Conservation (phyloP, 1,140 invertebrate genomes). For the Drosophila pandora region DNA sequence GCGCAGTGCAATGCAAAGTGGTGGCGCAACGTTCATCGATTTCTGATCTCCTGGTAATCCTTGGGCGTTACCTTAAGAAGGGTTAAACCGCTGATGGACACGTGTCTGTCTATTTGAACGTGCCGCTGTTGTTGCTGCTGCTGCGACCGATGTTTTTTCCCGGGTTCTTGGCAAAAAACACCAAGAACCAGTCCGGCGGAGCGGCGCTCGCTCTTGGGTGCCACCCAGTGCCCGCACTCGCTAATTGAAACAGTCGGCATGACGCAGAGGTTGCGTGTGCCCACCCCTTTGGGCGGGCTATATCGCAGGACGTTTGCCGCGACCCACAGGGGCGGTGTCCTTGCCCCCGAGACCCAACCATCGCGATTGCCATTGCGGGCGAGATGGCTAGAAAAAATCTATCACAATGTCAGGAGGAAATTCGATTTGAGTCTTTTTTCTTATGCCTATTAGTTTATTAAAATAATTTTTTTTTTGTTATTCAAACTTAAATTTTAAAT, state of each 20-base stretch:
- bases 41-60: slow-evolving; percentile 74
- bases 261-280: slow-evolving; percentile 38
- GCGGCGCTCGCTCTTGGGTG: slow-evolving; percentile 30
- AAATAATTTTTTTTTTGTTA: neutral
- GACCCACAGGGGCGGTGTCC: slow-evolving; percentile 61
- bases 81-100: slow-evolving; percentile 84
- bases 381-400: neutral
- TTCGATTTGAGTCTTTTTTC: too few species aligned
- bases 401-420: neutral
- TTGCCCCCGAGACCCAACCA: neutral
- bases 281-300: slow-evolving; percentile 60
- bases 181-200: slow-evolving; percentile 67
- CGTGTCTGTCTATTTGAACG: slow-evolving; percentile 75
- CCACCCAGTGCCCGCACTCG: slow-evolving; percentile 69
- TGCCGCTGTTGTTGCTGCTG: slow-evolving; percentile 40
- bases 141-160: slow-evolving; percentile 56
- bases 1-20: slow-evolving; percentile 38
- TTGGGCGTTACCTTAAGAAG: slow-evolving; percentile 84
- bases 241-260: slow-evolving; percentile 42
- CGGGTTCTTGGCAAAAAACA: slow-evolving; percentile 69
- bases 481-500: neutral
- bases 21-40: neutral
- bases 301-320: slow-evolving; percentile 11
- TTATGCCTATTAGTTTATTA: neutral
- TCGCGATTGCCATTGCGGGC: slow-evolving; percentile 7